Evolutionary conservation across 2,113 vertebrate genomes (phyloP).

Genomic region (Bucco capensis): DNA sequence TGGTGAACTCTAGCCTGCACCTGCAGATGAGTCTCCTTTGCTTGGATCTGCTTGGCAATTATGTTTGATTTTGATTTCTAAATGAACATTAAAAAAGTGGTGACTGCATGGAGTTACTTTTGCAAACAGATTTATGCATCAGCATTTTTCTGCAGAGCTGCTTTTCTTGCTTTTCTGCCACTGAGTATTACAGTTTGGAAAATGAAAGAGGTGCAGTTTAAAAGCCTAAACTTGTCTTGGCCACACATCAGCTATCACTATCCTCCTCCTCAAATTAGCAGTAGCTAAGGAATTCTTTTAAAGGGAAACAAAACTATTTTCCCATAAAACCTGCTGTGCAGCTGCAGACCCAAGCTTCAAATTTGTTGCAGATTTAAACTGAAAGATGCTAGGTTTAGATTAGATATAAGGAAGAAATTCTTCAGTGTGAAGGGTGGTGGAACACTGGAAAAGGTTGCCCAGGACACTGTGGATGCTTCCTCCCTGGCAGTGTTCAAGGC

Average conservation of each 20-base stretch:
- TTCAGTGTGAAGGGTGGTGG: not conserved
- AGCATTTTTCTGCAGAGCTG: not conserved
- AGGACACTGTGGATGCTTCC: not conserved
- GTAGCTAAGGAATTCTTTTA: not conserved
- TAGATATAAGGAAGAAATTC: not conserved
- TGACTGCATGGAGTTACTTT: not conserved
- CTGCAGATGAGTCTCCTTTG: not conserved
- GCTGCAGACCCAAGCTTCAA: not conserved
- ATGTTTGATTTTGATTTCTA: not conserved
- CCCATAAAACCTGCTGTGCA: not conserved
- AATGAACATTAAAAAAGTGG: not conserved
- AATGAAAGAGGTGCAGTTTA: not conserved
- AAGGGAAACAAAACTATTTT: not conserved
- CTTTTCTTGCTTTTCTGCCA: not conserved
- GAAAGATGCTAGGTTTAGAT: not conserved
- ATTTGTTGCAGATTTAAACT: not conserved
- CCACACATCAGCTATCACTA: not conserved
- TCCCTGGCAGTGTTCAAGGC: not conserved
- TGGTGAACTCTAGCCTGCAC: not conserved
- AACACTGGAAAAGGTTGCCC: not conserved
- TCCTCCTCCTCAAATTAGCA: not conserved
- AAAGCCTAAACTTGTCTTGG: not conserved
- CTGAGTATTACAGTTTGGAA: not conserved
- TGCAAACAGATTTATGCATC: not conserved
- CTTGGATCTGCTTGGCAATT: not conserved